A percentile compares a stretch with the other conserved stretches of the same genome.
These are phyloP conservation scores for Pseudomyrmex dendroicus DNA, from an alignment of 1,140 invertebrate species.

Conservation along the genomic window DNA sequence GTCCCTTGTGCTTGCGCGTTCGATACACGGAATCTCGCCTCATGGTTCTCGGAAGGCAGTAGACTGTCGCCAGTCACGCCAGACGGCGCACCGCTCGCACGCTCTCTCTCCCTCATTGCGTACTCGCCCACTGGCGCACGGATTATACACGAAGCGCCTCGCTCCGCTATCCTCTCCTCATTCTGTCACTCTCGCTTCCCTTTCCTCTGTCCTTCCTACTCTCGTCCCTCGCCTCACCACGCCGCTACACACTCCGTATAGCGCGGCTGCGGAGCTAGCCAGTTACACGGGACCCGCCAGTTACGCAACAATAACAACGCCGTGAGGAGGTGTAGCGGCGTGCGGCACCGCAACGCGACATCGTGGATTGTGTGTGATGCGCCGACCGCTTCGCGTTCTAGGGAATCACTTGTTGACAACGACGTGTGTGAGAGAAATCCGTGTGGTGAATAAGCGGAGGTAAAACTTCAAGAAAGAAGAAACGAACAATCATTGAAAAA, in stretches of 20 bases:
- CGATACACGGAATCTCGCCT: conserved; percentile 84
- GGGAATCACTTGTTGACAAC: conserved; percentile 71
- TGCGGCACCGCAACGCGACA: conserved; percentile 68
- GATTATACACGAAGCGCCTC: conserved; percentile 62
- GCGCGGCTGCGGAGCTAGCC: conserved; percentile 63
- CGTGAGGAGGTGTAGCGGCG: conserved; percentile 73
- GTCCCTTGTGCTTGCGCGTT: conserved; percentile 75
- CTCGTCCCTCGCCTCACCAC: neutral
- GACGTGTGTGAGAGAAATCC: conserved; percentile 2
- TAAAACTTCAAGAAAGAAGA: neutral
- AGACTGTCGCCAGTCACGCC: conserved; percentile 84
- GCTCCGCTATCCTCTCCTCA: conserved; percentile 41
- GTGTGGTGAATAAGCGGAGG: neutral
- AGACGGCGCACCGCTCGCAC: conserved; percentile 83
- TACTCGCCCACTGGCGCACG: conserved; percentile 72
- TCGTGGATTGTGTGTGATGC: conserved; percentile 57
- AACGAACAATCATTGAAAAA: conserved; percentile 3
- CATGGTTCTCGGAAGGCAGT: conserved; percentile 84
- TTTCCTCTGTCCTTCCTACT: neutral
- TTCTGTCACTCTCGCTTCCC: conserved; percentile 26
- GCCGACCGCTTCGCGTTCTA: conserved; percentile 46
- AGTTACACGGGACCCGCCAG: conserved; percentile 68
- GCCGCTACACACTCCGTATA: conserved; percentile 7
- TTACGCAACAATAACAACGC: conserved; percentile 80
- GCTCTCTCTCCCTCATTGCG: conserved; percentile 62